Evolutionary conservation across 2,113 vertebrate genomes (phyloP).

Genomic region (Notarius quadriscutis): DNA sequence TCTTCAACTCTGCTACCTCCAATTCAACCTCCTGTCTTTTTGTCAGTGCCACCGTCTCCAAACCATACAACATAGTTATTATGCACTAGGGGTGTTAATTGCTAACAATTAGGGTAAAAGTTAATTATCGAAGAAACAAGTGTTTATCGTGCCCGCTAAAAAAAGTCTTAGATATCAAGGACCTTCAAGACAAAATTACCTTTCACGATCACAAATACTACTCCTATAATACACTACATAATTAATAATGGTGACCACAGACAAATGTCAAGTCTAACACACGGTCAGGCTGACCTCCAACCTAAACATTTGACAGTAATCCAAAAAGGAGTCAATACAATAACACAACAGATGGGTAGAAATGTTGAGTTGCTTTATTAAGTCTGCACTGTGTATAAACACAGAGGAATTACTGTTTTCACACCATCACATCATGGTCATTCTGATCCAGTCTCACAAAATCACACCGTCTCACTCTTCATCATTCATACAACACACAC

Average conservation of each 20-base stretch:
- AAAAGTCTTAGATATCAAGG: neutral
- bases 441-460: neutral
- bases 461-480: neutral
- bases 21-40: no score
- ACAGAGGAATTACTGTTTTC: neutral
- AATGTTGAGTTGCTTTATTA: conserved; percentile 31
- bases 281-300: neutral
- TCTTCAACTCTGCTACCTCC: no score
- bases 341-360: neutral
- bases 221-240: neutral
- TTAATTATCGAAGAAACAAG: neutral
- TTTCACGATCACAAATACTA: neutral
- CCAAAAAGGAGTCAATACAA: neutral
- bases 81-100: no score
- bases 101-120: neutral
- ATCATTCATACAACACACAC: neutral
- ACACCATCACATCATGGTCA: neutral
- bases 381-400: conserved; percentile 11
- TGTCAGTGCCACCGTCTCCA: no score
- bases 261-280: neutral
- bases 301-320: neutral
- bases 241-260: neutral
- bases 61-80: no score
- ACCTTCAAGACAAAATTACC: neutral
- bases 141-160: neutral